phyloP scores from a whole-genome alignment of 53 echinoderm and acorn worm genomes.

The Apostichopus leukothele region DNA sequence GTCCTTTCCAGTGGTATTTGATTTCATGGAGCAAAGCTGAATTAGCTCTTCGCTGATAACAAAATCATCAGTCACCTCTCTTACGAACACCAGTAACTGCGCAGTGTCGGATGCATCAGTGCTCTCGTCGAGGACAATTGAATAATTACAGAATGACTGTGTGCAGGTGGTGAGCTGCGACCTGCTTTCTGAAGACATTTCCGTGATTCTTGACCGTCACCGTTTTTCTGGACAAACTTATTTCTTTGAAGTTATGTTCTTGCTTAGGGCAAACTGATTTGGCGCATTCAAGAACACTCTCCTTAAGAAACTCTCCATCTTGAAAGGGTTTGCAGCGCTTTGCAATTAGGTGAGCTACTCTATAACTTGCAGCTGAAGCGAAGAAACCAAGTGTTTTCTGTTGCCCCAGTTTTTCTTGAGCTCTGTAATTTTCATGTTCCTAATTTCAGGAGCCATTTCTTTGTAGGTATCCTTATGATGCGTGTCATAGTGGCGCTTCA shows the following conservation, averaged over 20 bases:
- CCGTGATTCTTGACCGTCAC: constrained; percentile 32
- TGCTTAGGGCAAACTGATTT: constrained; percentile 44
- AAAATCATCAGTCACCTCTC: constrained; percentile 16
- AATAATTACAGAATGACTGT: background rate
- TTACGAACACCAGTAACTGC: background rate
- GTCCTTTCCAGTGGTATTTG: background rate
- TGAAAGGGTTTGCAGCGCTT: constrained; percentile 39
- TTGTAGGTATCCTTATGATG: too few relatives aligned
- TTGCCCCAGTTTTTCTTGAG: too few relatives aligned
- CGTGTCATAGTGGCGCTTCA: too few relatives aligned
- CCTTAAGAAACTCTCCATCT: constrained; percentile 45
- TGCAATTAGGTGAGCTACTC: constrained; percentile 36
- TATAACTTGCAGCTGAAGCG: constrained; percentile 10
- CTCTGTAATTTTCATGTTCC: too few relatives aligned
- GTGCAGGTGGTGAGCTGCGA: constrained; percentile 8
- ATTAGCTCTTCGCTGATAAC: background rate
- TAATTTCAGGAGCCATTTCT: too few relatives aligned
- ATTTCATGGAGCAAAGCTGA: constrained; percentile 31
- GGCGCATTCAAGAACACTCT: constrained; percentile 16
- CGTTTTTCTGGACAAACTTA: constrained; percentile 38
- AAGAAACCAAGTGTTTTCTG: too few relatives aligned
- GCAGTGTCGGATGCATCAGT: constrained; percentile 18
- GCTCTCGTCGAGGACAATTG: constrained; percentile 20
- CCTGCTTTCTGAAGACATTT: constrained; percentile 37
- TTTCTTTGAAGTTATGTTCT: constrained; percentile 38